These are phyloP conservation scores for Pammene aurita DNA, from an alignment of 2,888 invertebrate species.

Conservation along the genomic window DNA sequence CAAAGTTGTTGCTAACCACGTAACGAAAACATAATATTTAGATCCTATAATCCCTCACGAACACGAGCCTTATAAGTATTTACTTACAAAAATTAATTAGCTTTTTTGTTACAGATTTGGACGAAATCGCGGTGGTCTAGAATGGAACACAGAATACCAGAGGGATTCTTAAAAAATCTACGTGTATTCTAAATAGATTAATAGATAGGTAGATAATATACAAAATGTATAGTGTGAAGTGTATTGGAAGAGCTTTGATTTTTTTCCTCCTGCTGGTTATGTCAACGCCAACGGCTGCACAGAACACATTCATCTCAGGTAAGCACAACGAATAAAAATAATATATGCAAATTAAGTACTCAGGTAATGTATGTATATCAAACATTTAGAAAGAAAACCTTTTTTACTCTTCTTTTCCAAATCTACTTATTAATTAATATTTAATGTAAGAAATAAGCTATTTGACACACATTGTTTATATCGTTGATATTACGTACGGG, in stretches of 20 bases:
- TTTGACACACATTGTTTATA: no score
- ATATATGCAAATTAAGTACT: no score
- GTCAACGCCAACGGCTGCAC: slow-evolving; percentile 71
- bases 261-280: slow-evolving; percentile 65
- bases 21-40: no score
- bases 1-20: no score
- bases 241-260: slow-evolving; percentile 62
- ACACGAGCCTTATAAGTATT: slow-evolving; percentile 1
- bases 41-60: slow-evolving; percentile 3
- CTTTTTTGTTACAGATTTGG: slow-evolving; percentile 69
- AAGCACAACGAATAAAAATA: slow-evolving; percentile 43
- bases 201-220: slow-evolving; percentile 64
- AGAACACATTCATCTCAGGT: slow-evolving; percentile 70
- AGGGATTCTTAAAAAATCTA: slow-evolving; percentile 52
- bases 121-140: slow-evolving; percentile 50
- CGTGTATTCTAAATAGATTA: slow-evolving; percentile 43
- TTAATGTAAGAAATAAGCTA: no score
- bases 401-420: no score
- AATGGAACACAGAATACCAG: slow-evolving; percentile 48
- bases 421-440: no score
- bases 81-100: slow-evolving; percentile 28
- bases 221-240: slow-evolving; percentile 70
- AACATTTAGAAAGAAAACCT: no score
- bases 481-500: no score
- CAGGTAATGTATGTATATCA: no score